Conservation (phyloP, 1,140 invertebrate species). For the Bombus affinis region DNA sequence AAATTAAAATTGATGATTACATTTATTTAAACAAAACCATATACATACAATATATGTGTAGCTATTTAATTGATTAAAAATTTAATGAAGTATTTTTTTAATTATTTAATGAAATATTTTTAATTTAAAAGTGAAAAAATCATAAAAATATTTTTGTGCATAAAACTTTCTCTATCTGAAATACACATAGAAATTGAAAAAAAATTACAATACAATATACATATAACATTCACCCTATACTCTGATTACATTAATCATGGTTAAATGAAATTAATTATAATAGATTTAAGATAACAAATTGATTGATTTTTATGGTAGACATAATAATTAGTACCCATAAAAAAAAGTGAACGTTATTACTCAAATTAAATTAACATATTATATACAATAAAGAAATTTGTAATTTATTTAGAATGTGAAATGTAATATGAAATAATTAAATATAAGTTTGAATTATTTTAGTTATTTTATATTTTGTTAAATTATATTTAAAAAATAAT, state of each 20-base stretch:
- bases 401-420: neutral
- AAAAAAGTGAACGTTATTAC: neutral
- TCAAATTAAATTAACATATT: neutral
- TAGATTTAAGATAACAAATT: conserved; percentile 72
- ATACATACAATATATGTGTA: neutral
- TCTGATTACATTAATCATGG: conserved; percentile 49
- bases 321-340: conserved; percentile 2
- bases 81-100: neutral
- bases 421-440: neutral
- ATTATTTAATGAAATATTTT: neutral
- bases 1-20: conserved; percentile 21
- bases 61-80: neutral
- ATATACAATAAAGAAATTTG: neutral
- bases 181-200: conserved; percentile 9
- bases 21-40: conserved; percentile 6
- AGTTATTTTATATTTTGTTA: neutral
- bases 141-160: neutral
- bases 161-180: neutral
- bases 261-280: conserved; percentile 73
- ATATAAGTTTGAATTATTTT: neutral
- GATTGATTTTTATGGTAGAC: conserved; percentile 58
- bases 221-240: conserved; percentile 3
- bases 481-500: neutral
- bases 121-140: neutral
- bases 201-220: neutral